A percentile compares a stretch with the other conserved stretches of the same genome.
These are phyloP conservation scores for Rachycentron canadum DNA, from an alignment of 2,797 vertebrate species.

Conservation along the genomic window DNA sequence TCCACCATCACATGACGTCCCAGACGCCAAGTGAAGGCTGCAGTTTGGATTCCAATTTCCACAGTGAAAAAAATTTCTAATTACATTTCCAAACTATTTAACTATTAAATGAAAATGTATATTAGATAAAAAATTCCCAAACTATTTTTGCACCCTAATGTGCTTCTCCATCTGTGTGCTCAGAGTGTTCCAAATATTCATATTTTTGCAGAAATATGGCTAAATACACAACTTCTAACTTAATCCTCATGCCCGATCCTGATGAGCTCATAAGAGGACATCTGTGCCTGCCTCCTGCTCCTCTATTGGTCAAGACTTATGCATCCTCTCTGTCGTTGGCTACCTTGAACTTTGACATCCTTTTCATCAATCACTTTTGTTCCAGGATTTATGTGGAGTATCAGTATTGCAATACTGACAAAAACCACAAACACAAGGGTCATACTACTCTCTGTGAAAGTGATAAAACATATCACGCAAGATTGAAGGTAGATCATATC, in stretches of 20 bases:
- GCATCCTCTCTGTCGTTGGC: background rate
- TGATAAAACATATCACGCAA: background rate
- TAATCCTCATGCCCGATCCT: background rate
- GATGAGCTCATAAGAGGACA: background rate
- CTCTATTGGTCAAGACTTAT: background rate
- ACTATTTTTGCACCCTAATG: constrained; percentile 9
- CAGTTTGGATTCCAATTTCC: background rate
- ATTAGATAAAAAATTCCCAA: background rate
- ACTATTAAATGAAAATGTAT: too few relatives aligned
- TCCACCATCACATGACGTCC: too few relatives aligned
- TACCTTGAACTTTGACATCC: background rate
- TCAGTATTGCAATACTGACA: background rate
- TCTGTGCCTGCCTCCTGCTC: background rate
- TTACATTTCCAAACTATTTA: constrained; percentile 7
- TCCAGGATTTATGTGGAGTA: background rate
- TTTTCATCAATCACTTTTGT: background rate
- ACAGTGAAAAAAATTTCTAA: background rate
- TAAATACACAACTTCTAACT: background rate
- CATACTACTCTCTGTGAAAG: background rate
- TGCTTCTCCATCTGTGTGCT: constrained; percentile 16
- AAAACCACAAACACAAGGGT: background rate
- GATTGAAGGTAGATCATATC: background rate
- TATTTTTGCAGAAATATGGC: constrained; percentile 4
- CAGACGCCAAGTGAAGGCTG: too few relatives aligned
- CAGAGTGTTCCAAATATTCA: background rate